Evolutionary conservation across 1,140 invertebrate genomes (phyloP), one percentile per base, ranked within the genome.

Genomic region (Helicorthomorpha holstii): DNA sequence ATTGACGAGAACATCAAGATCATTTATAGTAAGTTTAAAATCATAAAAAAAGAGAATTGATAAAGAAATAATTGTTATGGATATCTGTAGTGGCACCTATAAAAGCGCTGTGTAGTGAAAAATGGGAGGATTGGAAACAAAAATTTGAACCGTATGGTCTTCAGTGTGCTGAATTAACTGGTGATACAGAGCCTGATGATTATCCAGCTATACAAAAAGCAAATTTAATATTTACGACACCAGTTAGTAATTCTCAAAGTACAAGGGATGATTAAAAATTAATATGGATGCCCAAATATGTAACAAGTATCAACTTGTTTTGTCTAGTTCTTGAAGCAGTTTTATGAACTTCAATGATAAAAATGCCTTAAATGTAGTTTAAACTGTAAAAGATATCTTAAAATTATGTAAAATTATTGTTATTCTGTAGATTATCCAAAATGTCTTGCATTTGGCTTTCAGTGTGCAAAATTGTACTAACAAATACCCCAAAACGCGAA

Each of bases 41-140:
- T 26, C 59, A 67, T 49, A 67, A 68, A 50, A 66, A 63, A 64
- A 59, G 58, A 60, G 56, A 42, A 27, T 54, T 44, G 12, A 48
- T 52, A 43, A 45, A 22, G 41, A 47, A 23, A 14, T 19, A 46
- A 51, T 51, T 23, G 41, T 58, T 52, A 56, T 23, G 34, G 51
- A 58, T 55, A 53, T 52, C 45, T 59, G 54, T 60, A 83, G 82
- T 87, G 74, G 82, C 82, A 1, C 84, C 85, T 19, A 75, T 85
- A 43, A 89, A 87, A 68, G 79, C 83, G 0, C 62, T 88, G 19
- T 85, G 83, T 60, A 71, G 74, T 38, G 83, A 89, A 67, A 70
- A 76, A 53, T 72, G 73, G 56, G 61, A 66, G 3, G 82, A 85
- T 66, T 88, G 84, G 84, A 69, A 74, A 54, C 61, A 67, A 23